These are phyloP conservation scores for Momotus momota DNA, from an alignment of 2,797 vertebrate species.

Conservation along the genomic window DNA sequence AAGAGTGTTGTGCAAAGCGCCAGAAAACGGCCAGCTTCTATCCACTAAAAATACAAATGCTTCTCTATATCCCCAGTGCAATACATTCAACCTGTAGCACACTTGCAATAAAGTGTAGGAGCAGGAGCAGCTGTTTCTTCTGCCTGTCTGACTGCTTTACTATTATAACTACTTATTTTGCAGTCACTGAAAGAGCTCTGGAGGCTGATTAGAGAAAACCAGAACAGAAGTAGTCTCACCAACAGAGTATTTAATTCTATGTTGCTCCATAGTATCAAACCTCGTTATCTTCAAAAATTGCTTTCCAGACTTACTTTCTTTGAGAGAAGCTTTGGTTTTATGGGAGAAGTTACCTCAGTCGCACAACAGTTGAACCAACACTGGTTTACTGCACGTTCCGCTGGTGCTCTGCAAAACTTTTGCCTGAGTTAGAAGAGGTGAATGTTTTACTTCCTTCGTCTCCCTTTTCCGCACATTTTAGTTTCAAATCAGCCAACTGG, in stretches of 20 bases:
- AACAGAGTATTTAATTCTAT: background rate
- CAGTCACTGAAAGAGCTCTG: background rate
- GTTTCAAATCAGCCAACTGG: background rate
- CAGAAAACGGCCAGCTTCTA: background rate
- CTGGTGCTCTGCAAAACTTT: background rate
- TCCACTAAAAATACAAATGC: background rate
- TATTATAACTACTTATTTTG: background rate
- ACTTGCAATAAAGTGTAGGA: background rate
- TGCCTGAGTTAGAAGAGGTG: background rate
- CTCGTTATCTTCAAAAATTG: rapidly evolving
- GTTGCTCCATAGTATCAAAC: background rate
- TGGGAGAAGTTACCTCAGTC: background rate
- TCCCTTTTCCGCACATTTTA: background rate
- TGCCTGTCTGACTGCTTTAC: background rate
- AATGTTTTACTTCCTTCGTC: background rate
- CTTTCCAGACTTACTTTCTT: background rate
- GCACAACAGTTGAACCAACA: rapidly evolving
- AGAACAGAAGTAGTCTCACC: background rate
- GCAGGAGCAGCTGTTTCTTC: constrained; percentile 1
- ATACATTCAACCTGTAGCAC: background rate
- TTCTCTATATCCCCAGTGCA: background rate
- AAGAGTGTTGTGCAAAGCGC: background rate
- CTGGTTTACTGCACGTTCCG: background rate
- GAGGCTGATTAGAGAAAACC: background rate
- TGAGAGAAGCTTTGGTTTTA: background rate